Conservation (phyloP, 1,140 invertebrate genomes). For the Meloidogyne floridensis region DNA sequence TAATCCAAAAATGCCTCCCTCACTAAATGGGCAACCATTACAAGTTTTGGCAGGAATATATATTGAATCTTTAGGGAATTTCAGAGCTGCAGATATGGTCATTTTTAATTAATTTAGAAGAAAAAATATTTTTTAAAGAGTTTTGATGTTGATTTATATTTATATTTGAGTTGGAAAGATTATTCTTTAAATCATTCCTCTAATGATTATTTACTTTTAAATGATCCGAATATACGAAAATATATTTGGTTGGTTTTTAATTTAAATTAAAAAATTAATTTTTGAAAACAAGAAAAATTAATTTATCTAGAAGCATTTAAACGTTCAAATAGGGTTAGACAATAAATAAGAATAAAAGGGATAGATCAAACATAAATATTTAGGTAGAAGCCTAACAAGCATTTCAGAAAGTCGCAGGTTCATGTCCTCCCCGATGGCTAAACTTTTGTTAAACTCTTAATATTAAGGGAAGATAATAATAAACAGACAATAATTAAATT, state of each 20-base stretch:
- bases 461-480: too few relatives aligned
- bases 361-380: too few relatives aligned
- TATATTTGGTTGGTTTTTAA: conserved; percentile 49
- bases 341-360: too few relatives aligned
- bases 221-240: conserved; percentile 53
- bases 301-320: too few relatives aligned
- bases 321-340: too few relatives aligned
- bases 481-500: neutral
- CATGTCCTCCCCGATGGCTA: too few relatives aligned
- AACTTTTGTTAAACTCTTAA: too few relatives aligned
- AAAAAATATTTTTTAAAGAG: conserved; percentile 39
- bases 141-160: conserved; percentile 64
- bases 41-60: conserved; percentile 57
- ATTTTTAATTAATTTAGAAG: neutral
- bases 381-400: too few relatives aligned
- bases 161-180: conserved; percentile 62
- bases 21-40: conserved; percentile 38
- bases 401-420: too few relatives aligned
- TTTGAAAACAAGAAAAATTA: too few relatives aligned
- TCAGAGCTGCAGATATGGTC: conserved; percentile 25
- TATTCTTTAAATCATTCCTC: conserved; percentile 49
- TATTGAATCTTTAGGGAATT: conserved; percentile 56
- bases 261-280: too few relatives aligned
- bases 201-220: conserved; percentile 58
- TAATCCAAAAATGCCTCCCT: conserved; percentile 35